Conservation (phyloP, 2,113 vertebrate genomes). For the Ariopsis seemanni region DNA sequence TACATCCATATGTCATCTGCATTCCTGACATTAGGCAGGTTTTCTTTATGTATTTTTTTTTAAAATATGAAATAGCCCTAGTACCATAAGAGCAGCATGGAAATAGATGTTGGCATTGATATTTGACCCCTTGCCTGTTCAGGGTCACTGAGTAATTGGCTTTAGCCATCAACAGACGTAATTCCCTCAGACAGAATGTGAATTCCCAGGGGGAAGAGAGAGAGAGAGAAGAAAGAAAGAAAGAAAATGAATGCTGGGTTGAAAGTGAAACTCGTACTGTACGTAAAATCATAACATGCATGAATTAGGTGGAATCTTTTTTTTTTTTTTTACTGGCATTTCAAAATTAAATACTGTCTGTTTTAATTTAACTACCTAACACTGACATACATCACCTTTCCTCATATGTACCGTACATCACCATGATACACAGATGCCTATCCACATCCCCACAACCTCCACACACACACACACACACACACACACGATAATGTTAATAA, state of each 20-base stretch:
- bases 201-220: background rate
- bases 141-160: background rate
- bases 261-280: background rate
- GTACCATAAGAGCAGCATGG: background rate
- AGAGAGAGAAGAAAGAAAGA: background rate
- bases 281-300: background rate
- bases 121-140: background rate
- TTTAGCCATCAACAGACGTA: background rate
- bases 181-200: slow-evolving; percentile 8
- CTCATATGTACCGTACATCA: no score
- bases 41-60: background rate
- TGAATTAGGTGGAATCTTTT: background rate
- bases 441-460: no score
- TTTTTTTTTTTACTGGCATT: background rate
- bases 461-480: no score
- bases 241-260: background rate
- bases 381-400: background rate
- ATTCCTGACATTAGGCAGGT: no score
- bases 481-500: no score
- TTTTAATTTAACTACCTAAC: background rate
- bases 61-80: background rate
- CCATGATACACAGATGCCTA: no score
- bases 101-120: background rate
- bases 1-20: no score
- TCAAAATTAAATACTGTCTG: background rate